These are phyloP conservation scores for Quiscalus mexicanus DNA, from an alignment of 2,113 vertebrate species.

Conservation along the genomic window DNA sequence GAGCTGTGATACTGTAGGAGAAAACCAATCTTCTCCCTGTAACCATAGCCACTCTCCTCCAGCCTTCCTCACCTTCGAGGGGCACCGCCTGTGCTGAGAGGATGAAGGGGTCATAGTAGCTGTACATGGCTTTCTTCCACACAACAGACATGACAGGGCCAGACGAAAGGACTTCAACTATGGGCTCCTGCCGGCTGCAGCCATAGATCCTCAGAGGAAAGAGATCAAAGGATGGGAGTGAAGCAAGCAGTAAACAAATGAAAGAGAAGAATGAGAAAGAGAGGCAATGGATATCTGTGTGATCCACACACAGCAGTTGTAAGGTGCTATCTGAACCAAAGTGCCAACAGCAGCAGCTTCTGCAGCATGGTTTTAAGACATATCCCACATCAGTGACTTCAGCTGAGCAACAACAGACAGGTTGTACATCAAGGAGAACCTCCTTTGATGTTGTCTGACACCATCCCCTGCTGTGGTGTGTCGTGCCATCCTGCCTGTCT, in stretches of 20 bases:
- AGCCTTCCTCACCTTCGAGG: conserved; percentile 75
- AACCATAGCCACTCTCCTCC: background rate
- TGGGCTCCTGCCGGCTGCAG: conserved; percentile 85
- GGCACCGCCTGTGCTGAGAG: conserved; percentile 82
- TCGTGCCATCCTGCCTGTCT: background rate
- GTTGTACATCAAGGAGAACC: conserved; percentile 23
- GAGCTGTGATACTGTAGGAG: background rate
- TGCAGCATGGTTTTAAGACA: background rate
- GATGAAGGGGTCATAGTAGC: conserved; percentile 85
- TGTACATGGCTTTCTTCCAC: conserved; percentile 93
- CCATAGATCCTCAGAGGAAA: conserved; percentile 80
- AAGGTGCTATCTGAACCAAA: background rate
- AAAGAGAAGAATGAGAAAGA: background rate
- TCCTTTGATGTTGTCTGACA: conserved; percentile 11
- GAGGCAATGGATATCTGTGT: background rate
- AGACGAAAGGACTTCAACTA: conserved; percentile 85
- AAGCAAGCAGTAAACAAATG: background rate
- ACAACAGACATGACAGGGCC: conserved; percentile 87
- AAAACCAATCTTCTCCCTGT: background rate
- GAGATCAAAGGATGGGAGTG: background rate
- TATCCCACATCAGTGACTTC: conserved; percentile 4
- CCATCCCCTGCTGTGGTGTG: conserved; percentile 19
- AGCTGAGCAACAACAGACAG: background rate
- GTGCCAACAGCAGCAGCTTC: background rate
- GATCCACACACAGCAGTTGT: background rate